A percentile compares a stretch with the other conserved stretches of the same genome.
Evolutionary conservation across 2,888 invertebrate genomes (phyloP).

Genomic region (Drosophila paramelanica): DNA sequence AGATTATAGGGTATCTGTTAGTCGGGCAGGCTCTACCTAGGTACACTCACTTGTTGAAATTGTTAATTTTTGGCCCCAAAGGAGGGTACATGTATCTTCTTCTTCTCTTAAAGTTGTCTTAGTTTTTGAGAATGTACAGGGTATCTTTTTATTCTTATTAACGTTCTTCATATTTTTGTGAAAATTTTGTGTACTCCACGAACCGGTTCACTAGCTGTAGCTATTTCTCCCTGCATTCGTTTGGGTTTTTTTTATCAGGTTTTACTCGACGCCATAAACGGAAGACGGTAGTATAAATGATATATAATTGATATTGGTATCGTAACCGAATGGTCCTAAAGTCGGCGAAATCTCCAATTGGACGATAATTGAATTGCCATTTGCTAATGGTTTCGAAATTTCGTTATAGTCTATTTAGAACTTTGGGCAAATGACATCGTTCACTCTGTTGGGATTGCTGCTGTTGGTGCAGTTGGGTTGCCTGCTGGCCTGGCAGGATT

Average conservation of each 20-base stretch:
- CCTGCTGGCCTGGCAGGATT: slow-evolving; percentile 52
- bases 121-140: no score
- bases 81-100: no score
- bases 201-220: slow-evolving; percentile 1
- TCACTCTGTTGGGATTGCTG: slow-evolving; percentile 11
- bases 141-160: no score
- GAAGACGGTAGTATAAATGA: slow-evolving; percentile 48
- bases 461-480: slow-evolving; percentile 31
- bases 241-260: not conserved
- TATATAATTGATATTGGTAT: slow-evolving; percentile 20
- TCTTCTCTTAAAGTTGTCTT: no score
- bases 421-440: slow-evolving; percentile 40
- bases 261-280: slow-evolving; percentile 48
- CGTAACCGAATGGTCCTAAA: slow-evolving; percentile 1
- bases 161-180: no score
- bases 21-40: no score
- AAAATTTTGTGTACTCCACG: no score
- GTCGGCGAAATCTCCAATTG: slow-evolving; percentile 69
- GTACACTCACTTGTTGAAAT: no score
- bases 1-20: no score
- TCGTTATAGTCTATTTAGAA: slow-evolving; percentile 33
- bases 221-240: not conserved
- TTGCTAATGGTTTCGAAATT: slow-evolving; percentile 14
- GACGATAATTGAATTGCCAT: slow-evolving; percentile 53
- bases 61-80: no score